Base-by-base conservation (phyloP, 1,140 invertebrate genomes). In the Chymomyza costata region DNA sequence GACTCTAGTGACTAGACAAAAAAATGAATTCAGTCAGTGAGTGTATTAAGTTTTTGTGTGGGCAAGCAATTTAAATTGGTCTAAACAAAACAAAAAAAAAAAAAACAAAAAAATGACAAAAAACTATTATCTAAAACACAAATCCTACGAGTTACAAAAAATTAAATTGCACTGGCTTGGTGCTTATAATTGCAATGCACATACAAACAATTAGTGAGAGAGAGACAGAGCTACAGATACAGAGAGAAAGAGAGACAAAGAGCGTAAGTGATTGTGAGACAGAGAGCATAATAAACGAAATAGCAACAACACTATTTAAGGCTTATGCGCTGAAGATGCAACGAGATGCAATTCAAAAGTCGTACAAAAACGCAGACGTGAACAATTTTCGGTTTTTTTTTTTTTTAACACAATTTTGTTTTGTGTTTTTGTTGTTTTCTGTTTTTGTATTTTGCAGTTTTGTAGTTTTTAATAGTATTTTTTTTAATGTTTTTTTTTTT, bases 131-230 rank as follows among this genome's bases (percentile, higher is more conserved):
- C 57, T 48, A 58, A 70, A 76, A 66, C 37, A 66, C 70, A 78
- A 55, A 30, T 70, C 71, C 73, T 78, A 78, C 71, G 40, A 71
- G n/a, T 63, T 78, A 78, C 66, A 78, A 78, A 78, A 80, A 78
- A 48, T 37, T 19, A 2, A 50, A 50, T 68, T 65, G 62, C 71
- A 63, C 58, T 66, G 53, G 67, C 53, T 45, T 46, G 10, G 43
- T 52, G 46, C 45, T 35, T 35, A 37, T 48, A 52, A 38, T 66
- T 63, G 63, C 58, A 76, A 76, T 69, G 70, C 65, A 78, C 73
- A 76, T 78, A 66, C 71, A 78, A 78, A 78, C 62, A 65, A 39
- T 76, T 66, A 58, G 31, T 44, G 56, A 66, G 28, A 67, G 61
- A 62, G 47, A 61, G 48, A 62, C 46, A 67, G 52, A 47, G 41